Conservation (phyloP, 1,140 invertebrate species). For the Solenopsis invicta region DNA sequence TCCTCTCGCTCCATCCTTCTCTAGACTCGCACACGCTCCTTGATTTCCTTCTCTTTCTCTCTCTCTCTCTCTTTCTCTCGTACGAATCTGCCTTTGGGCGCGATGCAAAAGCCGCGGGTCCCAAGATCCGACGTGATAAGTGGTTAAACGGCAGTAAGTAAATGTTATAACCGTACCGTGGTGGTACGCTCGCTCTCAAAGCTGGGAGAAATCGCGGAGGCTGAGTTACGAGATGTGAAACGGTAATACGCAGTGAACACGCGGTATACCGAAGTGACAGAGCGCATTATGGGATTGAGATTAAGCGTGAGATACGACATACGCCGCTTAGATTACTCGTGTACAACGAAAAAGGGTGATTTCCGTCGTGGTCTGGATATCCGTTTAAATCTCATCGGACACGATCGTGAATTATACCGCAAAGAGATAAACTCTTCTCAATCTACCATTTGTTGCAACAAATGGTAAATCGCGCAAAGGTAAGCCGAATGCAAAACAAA, state of each 20-base stretch:
- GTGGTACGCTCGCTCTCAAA: constrained; percentile 58
- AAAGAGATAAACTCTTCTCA: not conserved
- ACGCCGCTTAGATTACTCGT: constrained; percentile 23
- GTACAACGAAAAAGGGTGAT: constrained; percentile 46
- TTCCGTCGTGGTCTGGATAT: constrained; percentile 11
- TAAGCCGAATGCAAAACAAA: not conserved
- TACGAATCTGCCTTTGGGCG: constrained; percentile 75
- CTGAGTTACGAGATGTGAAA: constrained; percentile 57
- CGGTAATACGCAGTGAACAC: constrained; percentile 66
- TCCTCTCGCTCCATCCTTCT: constrained; percentile 44
- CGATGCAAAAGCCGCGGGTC: constrained; percentile 61
- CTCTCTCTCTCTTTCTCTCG: not conserved
- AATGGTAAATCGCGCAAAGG: constrained; percentile 1
- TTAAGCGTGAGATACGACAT: constrained; percentile 44
- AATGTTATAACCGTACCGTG: constrained; percentile 72
- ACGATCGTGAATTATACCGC: not conserved
- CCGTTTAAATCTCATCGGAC: constrained; percentile 29
- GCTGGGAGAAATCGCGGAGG: constrained; percentile 53
- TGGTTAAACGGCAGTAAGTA: constrained; percentile 79
- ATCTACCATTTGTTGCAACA: not conserved
- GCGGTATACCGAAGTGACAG: constrained; percentile 48
- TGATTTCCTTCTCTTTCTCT: too few species aligned
- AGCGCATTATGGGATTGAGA: constrained; percentile 70
- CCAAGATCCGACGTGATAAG: constrained; percentile 77
- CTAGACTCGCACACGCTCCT: constrained; percentile 48